Conservation (phyloP, 2,113 vertebrate genomes). For the Nesospiza acunhae region DNA sequence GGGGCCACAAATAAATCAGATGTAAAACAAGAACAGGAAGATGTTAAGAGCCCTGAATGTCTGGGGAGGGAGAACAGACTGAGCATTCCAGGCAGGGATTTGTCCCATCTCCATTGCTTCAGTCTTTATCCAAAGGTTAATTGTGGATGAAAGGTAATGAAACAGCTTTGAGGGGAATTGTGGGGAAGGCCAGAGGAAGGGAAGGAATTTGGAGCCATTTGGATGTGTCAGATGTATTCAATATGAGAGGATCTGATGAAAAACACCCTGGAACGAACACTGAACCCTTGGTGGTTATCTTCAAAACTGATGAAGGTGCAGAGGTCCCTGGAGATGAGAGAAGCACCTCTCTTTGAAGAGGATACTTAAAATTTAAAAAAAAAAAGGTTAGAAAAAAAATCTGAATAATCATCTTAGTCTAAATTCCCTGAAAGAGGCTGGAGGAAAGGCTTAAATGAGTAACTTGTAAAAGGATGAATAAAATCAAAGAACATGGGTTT, state of each 20-base stretch:
- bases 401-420: slow-evolving; percentile 11
- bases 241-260: slow-evolving; percentile 5
- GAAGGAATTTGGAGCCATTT: not conserved
- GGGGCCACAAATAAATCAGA: not conserved
- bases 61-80: not conserved
- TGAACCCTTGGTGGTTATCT: not conserved
- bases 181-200: not conserved
- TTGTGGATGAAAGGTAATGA: not conserved
- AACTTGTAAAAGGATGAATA: slow-evolving; percentile 23
- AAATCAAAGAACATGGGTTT: slow-evolving; percentile 39
- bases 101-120: not conserved
- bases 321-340: slow-evolving; percentile 19
- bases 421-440: slow-evolving; percentile 8
- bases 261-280: not conserved
- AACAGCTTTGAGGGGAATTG: not conserved
- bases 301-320: not conserved
- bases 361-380: not conserved
- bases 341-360: slow-evolving; percentile 4
- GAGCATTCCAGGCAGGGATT: not conserved
- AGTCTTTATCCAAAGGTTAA: not conserved
- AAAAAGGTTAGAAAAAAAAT: not conserved
- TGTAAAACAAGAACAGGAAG: not conserved
- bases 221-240: not conserved
- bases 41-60: not conserved
- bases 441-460: slow-evolving; percentile 28